These are phyloP conservation scores for Salminus brasiliensis DNA, from an alignment of 2,113 vertebrate species.

Conservation along the genomic window DNA sequence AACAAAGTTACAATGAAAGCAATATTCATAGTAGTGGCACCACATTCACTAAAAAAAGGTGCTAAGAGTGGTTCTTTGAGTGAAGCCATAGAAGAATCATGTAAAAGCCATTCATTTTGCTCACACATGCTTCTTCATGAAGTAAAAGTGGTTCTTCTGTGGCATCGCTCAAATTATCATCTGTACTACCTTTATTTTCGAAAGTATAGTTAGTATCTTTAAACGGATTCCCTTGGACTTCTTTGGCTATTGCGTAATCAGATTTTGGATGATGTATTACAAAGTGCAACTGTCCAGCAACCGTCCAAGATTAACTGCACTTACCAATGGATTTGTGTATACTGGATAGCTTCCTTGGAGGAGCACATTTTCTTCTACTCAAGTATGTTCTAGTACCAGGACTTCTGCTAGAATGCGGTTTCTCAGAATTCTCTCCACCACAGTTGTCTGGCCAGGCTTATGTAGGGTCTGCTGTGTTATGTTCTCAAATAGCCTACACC, in stretches of 20 bases:
- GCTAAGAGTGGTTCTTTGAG: no score
- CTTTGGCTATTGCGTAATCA: neutral
- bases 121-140: no score
- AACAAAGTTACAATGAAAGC: neutral
- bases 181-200: no score
- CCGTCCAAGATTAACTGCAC: neutral
- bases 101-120: no score
- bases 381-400: neutral
- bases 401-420: neutral
- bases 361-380: neutral
- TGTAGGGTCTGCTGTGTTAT: slow-evolving; percentile 5
- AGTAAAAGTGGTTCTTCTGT: no score
- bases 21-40: neutral
- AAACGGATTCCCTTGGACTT: no score
- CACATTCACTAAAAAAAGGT: no score
- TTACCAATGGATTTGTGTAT: neutral
- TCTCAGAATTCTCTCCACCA: neutral
- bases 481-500: slow-evolving; percentile 7
- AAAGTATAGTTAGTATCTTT: no score
- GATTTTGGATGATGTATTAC: neutral
- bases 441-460: slow-evolving; percentile 11
- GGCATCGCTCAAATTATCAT: no score
- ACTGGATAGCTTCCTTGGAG: neutral
- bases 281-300: neutral
- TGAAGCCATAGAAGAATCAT: no score